Evolutionary conservation across 2,113 vertebrate genomes (phyloP).

Genomic region (Mustela nigripes): DNA sequence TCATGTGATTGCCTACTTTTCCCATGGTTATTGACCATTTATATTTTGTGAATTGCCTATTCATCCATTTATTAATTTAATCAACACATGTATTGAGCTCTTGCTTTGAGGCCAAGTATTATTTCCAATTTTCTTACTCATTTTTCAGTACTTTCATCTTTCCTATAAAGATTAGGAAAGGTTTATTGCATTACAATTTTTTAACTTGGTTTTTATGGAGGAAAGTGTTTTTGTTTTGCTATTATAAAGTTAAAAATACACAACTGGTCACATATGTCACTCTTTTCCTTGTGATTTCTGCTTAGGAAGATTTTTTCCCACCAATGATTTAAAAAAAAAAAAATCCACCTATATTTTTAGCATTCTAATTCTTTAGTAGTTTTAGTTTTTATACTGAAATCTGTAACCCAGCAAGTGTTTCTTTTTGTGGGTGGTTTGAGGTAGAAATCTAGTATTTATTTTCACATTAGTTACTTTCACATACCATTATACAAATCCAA

Average conservation of each 20-base stretch:
- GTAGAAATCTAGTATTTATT: not conserved
- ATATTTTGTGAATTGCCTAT: not conserved
- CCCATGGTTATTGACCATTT: not conserved
- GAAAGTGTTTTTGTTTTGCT: not conserved
- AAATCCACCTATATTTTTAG: not conserved
- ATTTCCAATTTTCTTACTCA: not conserved
- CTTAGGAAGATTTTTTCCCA: slow-evolving; percentile 10
- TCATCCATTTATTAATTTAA: not conserved
- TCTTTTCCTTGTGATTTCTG: slow-evolving; percentile 36
- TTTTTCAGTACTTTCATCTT: slow-evolving; percentile 44
- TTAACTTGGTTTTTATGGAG: not conserved
- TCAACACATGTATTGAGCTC: not conserved
- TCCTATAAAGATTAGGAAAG: not conserved
- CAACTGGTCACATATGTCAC: not conserved
- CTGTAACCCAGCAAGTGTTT: not conserved
- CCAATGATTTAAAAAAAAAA: not conserved
- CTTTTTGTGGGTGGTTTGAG: not conserved
- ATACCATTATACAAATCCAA: not conserved
- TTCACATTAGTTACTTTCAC: not conserved
- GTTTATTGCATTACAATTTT: not conserved
- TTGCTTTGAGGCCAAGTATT: not conserved
- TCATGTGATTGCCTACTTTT: not conserved
- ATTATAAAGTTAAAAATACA: not conserved
- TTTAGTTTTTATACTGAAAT: slow-evolving; percentile 37
- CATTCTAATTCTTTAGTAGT: slow-evolving; percentile 10